Base-by-base conservation (phyloP, 2,888 invertebrate genomes). In the Gortyna flavago region DNA sequence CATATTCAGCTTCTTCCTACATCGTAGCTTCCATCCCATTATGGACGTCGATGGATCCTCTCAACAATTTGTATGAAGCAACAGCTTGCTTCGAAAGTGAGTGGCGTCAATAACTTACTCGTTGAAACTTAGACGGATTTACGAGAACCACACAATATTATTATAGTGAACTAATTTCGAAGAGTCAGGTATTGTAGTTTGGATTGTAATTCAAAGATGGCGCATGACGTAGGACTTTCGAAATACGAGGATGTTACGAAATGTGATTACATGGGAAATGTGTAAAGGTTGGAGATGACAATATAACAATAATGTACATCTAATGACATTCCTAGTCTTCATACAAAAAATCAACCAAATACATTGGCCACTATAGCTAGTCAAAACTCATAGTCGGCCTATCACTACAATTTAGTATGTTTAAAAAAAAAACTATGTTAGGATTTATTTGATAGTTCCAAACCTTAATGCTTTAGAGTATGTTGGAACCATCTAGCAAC, bases 61-160 rank as follows among this genome's bases (percentile, higher is more conserved):
- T 68, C 65, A 81, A 83, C 87, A 79, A 80, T 84, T 84, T 80
- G 81, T 85, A 80, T 88, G 85, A 76, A 62, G 87, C 77, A 83
- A 83, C 70, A 71, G 61, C 44, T 82, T 16, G 69, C 69, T 69
- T 69, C n/a, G 68, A 88, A 87, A 87, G 87, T 87, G 87, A 88
- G 72, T 72, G 85, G 77, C 77, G 64, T 77, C 79, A 77, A 87
- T 82, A 84, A 87, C 74, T 87, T 68, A 78, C 62, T 73, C 69
- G 78, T 75, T 84, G 79, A 72, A 79, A 79, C 69, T 54, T 68
- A 57, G 74, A 83, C 1, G 54, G 72, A 84, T 83, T 86, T 84
- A 84, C 66, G 86, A 78, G 84, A 86, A 83, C 75, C 73, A 78
- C 79, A 70, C 61, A 61, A 59, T 86, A 61, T 78, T 86, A 84